Evolutionary conservation across 2,113 vertebrate genomes (phyloP), one percentile per base, ranked within the genome.

Genomic region (Myiozetetes cayanensis): DNA sequence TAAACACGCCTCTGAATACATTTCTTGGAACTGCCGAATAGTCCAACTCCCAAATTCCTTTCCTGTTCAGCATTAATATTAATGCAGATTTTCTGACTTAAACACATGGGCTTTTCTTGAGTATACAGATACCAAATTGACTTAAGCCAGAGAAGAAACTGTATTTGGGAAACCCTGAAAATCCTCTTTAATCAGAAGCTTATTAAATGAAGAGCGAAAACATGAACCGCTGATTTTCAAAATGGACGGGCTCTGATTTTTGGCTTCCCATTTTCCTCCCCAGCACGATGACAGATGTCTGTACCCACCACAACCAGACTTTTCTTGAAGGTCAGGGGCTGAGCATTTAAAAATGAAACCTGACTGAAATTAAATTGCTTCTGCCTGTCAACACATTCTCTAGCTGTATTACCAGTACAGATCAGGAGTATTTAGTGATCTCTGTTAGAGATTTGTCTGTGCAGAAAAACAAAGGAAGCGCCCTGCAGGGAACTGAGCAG

Each of bases 21-120:
- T 72, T 82, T 89, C 53, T 79, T 94, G 65, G 66, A 76, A 43
- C 27, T 80, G 43, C 46, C 61, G 68, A 87, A 33, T 12, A 66
- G 37, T 78, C 44, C 62, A 35, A 28, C 65, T 92, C 81, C 81
- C 67, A 50, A 67, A 74, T 94, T 92, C 63, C 10, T 61, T 94
- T 78, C 49, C 81, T 88, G 21, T 66, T 95, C 27, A 44, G 41
- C 78, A 84, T 93, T 92, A 50, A 85, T 94, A 92, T 90, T 92
- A 90, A 93, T 90, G 61, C 52, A 84, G 79, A 27, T 92, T 96
- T 96, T 94, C 58, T 65, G 49, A 35, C n/a, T 95, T 95, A 78
- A 94, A 83, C 39, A 30, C 23, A 6, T 33, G 46, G n/a, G 35
- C 30, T 94, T 86, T 91, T 91, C 75, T 86, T 71, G 50, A 79